Conservation (phyloP, 2,888 invertebrate genomes). For the Lasioglossum villosulum region DNA sequence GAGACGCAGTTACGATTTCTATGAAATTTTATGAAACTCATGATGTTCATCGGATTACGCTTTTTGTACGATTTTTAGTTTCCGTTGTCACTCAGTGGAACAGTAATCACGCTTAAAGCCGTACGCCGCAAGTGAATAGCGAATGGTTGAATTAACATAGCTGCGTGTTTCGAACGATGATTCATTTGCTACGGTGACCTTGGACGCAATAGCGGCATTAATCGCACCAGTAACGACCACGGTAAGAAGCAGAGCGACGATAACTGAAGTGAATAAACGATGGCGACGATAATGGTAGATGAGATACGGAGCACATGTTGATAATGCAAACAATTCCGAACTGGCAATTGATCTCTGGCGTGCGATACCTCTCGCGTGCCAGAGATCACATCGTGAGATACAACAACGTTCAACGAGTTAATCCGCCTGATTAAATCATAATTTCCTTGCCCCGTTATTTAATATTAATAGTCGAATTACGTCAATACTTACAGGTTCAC, state of each 20-base stretch:
- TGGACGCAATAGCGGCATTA: slow-evolving; percentile 7
- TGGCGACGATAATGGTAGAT: slow-evolving; percentile 7
- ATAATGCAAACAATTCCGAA: slow-evolving; percentile 13
- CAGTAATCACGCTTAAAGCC: slow-evolving; percentile 9
- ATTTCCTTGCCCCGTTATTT: slow-evolving; percentile 41
- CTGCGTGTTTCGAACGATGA: slow-evolving; percentile 7
- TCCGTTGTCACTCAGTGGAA: slow-evolving; percentile 5
- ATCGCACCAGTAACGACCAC: not conserved
- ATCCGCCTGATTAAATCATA: slow-evolving; percentile 23
- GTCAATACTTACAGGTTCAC: slow-evolving; percentile 90
- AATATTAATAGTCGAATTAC: slow-evolving; percentile 64
- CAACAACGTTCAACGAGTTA: not conserved
- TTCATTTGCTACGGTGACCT: slow-evolving; percentile 1
- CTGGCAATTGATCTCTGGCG: not conserved
- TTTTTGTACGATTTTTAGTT: slow-evolving; percentile 10
- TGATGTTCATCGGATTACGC: not conserved
- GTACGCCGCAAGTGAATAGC: not conserved
- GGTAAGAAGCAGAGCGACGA: not conserved
- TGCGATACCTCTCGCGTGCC: slow-evolving; percentile 24
- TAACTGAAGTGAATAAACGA: slow-evolving; percentile 4
- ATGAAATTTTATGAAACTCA: slow-evolving; percentile 18
- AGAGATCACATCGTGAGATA: slow-evolving; percentile 27
- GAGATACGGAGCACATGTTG: slow-evolving; percentile 18
- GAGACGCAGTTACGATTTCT: slow-evolving; percentile 25
- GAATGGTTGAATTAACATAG: slow-evolving; percentile 20